phyloP scores from a whole-genome alignment of 1,140 invertebrate species.

The Drosophila ambigua region DNA sequence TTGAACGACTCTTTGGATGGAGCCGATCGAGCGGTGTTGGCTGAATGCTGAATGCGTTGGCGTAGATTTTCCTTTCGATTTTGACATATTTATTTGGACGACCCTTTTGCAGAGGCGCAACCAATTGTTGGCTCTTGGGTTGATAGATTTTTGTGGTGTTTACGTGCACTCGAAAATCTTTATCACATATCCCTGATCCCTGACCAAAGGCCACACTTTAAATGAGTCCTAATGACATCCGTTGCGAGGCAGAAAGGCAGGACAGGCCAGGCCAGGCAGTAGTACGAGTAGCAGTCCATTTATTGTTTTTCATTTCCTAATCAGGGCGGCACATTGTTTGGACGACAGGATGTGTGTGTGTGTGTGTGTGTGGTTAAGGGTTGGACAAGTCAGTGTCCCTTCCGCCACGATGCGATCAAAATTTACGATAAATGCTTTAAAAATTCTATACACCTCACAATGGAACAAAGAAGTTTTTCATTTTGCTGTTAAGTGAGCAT shows the following conservation, averaged over 20 bases:
- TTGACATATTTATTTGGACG: slow-evolving; percentile 77
- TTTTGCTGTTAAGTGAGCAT: slow-evolving; percentile 78
- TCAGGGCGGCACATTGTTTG: slow-evolving; percentile 49
- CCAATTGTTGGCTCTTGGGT: slow-evolving; percentile 49
- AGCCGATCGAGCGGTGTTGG: slow-evolving; percentile 18
- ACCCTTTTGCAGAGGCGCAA: slow-evolving; percentile 63
- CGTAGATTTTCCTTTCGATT: slow-evolving; percentile 49
- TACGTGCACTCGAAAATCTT: slow-evolving; percentile 11
- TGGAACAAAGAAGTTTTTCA: slow-evolving; percentile 59
- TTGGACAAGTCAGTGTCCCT: slow-evolving; percentile 61
- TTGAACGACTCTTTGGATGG: too few species aligned
- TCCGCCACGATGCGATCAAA: slow-evolving; percentile 64
- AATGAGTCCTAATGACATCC: slow-evolving; percentile 78
- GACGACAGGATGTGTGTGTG: too few species aligned
- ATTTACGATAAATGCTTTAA: slow-evolving; percentile 83
- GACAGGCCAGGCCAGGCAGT: too few species aligned
- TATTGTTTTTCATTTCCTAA: slow-evolving; percentile 80
- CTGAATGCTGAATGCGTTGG: slow-evolving; percentile 44
- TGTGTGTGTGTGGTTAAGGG: slow-evolving; percentile 70
- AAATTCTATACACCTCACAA: slow-evolving; percentile 74
- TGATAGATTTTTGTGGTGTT: slow-evolving; percentile 51
- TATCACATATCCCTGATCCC: not conserved
- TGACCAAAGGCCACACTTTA: slow-evolving; percentile 61
- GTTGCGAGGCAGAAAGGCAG: slow-evolving; percentile 37
- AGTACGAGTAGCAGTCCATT: slow-evolving; percentile 59